Evolutionary conservation across 1,140 invertebrate genomes (phyloP).

Genomic region (Pemphigus obesinymphae): DNA sequence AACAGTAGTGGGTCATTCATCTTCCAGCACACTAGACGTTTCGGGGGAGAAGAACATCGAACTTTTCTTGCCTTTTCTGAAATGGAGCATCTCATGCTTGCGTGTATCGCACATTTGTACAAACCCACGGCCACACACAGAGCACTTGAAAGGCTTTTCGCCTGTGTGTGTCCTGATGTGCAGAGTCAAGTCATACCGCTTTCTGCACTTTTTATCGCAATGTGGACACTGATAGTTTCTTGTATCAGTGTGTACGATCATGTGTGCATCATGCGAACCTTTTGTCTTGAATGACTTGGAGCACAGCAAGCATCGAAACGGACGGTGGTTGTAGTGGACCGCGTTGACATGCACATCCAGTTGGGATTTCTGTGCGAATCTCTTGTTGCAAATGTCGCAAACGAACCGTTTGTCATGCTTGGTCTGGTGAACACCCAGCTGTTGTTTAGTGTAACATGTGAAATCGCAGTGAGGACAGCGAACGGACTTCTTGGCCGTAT

Average conservation of each 20-base stretch:
- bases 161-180: constrained; percentile 56
- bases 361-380: constrained; percentile 44
- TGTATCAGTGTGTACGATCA: constrained; percentile 53
- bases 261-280: constrained; percentile 53
- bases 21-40: neutral
- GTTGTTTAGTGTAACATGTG: constrained; percentile 36
- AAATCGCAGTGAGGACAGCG: neutral
- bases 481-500: constrained; percentile 32
- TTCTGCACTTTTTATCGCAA: constrained; percentile 59
- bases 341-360: constrained; percentile 45
- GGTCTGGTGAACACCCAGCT: constrained; percentile 41
- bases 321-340: constrained; percentile 51
- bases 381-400: constrained; percentile 43
- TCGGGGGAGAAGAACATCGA: neutral
- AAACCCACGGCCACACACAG: constrained; percentile 57
- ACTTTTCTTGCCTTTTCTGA: neutral
- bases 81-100: constrained; percentile 38
- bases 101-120: constrained; percentile 54
- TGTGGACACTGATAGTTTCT: constrained; percentile 53
- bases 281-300: constrained; percentile 53
- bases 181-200: constrained; percentile 54
- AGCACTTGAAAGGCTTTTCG: constrained; percentile 59
- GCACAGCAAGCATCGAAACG: constrained; percentile 53
- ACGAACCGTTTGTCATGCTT: constrained; percentile 42
- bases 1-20: constrained; percentile 15